Evolutionary conservation across 2,888 invertebrate genomes (phyloP).

Genomic region (Plagodis dolabraria): DNA sequence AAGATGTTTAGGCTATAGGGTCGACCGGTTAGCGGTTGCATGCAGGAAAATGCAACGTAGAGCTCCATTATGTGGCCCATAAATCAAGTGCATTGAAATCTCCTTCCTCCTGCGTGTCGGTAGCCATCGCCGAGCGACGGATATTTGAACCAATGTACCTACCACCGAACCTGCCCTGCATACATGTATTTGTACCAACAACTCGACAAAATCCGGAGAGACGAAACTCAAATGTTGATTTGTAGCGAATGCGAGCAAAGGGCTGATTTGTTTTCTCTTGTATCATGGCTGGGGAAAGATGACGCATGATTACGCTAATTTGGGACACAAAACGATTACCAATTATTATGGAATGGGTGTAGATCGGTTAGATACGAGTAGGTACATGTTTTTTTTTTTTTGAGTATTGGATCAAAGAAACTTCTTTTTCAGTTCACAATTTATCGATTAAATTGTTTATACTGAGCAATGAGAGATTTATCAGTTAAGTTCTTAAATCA

Average conservation of each 20-base stretch:
- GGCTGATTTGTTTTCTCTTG: conserved; percentile 27
- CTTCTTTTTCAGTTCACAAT: no score
- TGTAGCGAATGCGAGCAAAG: conserved; percentile 26
- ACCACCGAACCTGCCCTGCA: conserved; percentile 46
- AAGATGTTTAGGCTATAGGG: conserved; percentile 54
- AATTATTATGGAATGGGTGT: no score
- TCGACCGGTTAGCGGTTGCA: conserved; percentile 64
- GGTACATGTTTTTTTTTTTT: no score
- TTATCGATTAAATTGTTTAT: no score
- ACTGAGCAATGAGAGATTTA: no score
- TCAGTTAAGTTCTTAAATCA: no score
- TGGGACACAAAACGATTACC: background rate
- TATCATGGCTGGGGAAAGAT: conserved; percentile 14
- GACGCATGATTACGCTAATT: background rate
- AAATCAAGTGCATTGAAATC: conserved; percentile 82
- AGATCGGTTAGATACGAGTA: no score
- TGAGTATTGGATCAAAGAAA: no score
- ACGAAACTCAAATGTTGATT: conserved; percentile 38
- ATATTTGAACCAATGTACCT: conserved; percentile 71
- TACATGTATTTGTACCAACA: conserved; percentile 41
- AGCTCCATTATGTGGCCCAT: conserved; percentile 74
- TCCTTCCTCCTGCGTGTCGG: conserved; percentile 80
- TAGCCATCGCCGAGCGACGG: conserved; percentile 70
- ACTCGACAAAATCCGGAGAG: conserved; percentile 33
- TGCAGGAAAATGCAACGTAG: conserved; percentile 73